Evolutionary conservation across 2,113 vertebrate genomes (phyloP).

Genomic region (Myrmecobius fasciatus): DNA sequence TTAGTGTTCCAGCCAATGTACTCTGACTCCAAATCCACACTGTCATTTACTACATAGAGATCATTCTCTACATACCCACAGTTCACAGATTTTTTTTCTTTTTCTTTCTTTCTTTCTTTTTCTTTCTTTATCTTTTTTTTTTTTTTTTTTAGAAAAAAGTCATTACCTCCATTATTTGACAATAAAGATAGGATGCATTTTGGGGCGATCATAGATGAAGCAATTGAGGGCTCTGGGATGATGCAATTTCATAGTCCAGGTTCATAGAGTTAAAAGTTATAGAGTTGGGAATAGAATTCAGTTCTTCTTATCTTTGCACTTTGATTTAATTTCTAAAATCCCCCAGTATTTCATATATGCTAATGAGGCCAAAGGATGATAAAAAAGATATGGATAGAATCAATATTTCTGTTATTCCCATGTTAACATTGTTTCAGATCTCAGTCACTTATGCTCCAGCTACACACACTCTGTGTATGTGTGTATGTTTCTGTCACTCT

Average conservation of each 20-base stretch:
- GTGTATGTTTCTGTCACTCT: neutral
- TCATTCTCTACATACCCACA: neutral
- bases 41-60: neutral
- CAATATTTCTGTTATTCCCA: neutral
- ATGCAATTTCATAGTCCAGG: neutral
- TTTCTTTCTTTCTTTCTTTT: too few species aligned
- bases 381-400: neutral
- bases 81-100: neutral
- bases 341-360: neutral
- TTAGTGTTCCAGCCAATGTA: neutral
- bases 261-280: neutral
- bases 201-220: neutral
- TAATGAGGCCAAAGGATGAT: neutral
- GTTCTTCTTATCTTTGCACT: neutral
- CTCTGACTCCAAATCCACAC: neutral
- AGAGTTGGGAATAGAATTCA: neutral
- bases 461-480: too few species aligned
- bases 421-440: neutral
- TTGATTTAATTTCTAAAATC: neutral
- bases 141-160: neutral
- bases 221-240: neutral
- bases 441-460: neutral
- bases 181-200: neutral
- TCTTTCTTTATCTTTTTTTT: too few species aligned
- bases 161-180: neutral